These are phyloP conservation scores for Ptychodera flava DNA, from an alignment of 35 echinoderm and acorn worm genomes.

Conservation along the genomic window DNA sequence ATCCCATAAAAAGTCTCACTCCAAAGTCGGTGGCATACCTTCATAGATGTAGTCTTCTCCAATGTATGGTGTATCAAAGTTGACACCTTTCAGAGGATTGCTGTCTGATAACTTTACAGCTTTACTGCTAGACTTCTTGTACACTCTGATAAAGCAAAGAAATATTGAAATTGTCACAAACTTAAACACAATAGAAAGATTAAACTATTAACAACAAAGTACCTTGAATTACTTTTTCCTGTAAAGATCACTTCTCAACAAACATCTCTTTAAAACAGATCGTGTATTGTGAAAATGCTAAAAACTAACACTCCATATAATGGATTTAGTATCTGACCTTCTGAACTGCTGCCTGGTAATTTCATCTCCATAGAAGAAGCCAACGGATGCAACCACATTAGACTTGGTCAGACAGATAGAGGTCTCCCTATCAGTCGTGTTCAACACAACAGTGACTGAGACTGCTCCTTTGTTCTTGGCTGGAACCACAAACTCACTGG, in stretches of 20 bases:
- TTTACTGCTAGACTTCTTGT: constrained; percentile 9
- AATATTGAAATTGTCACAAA: too few relatives aligned
- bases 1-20: too few relatives aligned
- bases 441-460: constrained; percentile 53
- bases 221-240: too few relatives aligned
- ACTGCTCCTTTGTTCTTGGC: constrained; percentile 28
- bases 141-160: constrained; percentile 24
- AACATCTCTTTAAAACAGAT: too few relatives aligned
- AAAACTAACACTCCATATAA: too few relatives aligned
- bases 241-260: too few relatives aligned
- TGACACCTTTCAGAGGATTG: constrained; percentile 71
- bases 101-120: constrained; percentile 32
- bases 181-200: too few relatives aligned
- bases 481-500: constrained; percentile 73
- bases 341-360: constrained; percentile 58
- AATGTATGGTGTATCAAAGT: constrained; percentile 50
- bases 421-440: constrained; percentile 32
- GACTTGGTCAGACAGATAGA: constrained; percentile 29
- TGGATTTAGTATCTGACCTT: neutral
- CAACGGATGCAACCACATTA: constrained; percentile 51
- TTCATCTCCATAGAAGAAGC: constrained; percentile 96
- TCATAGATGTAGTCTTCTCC: constrained; percentile 52
- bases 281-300: too few relatives aligned
- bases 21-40: too few relatives aligned
- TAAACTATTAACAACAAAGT: too few relatives aligned